Percentiles rank a stretch among this genome's conserved stretches.
These are phyloP conservation scores for Leptosomus discolor DNA, from an alignment of 2,113 vertebrate species.

Conservation along the genomic window DNA sequence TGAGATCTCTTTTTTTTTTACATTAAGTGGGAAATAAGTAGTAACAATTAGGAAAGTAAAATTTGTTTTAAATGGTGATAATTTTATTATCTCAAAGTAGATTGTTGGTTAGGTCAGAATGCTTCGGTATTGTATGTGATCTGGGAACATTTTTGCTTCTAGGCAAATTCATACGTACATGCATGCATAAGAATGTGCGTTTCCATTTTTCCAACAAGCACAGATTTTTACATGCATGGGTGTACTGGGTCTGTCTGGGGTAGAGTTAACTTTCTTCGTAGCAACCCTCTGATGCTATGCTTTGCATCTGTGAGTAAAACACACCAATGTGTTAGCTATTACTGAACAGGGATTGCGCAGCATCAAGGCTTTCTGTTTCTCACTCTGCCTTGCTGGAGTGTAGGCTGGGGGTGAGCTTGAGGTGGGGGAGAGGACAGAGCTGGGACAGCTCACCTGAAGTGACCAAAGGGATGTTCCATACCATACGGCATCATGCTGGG, in stretches of 20 bases:
- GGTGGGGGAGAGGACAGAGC: not conserved
- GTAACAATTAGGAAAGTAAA: not conserved
- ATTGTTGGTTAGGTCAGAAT: not conserved
- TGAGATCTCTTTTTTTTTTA: not conserved
- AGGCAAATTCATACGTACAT: not conserved
- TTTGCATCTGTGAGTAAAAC: not conserved
- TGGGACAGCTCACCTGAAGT: not conserved
- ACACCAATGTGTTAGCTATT: accelerated
- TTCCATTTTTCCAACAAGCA: not conserved
- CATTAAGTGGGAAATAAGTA: not conserved
- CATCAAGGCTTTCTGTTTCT: not conserved
- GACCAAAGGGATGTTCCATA: not conserved
- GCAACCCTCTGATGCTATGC: not conserved
- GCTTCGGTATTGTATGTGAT: not conserved
- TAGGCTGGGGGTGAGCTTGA: not conserved
- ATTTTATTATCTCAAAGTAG: not conserved
- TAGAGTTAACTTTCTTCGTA: not conserved
- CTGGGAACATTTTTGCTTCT: not conserved
- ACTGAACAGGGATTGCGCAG: not conserved
- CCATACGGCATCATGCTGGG: not conserved
- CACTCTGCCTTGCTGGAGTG: not conserved
- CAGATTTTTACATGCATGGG: not conserved
- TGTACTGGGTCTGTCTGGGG: not conserved
- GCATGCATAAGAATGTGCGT: accelerated
- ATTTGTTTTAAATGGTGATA: not conserved